These are phyloP conservation scores for Lasioglossum calceatum DNA, from an alignment of 2,888 invertebrate species.

Conservation along the genomic window DNA sequence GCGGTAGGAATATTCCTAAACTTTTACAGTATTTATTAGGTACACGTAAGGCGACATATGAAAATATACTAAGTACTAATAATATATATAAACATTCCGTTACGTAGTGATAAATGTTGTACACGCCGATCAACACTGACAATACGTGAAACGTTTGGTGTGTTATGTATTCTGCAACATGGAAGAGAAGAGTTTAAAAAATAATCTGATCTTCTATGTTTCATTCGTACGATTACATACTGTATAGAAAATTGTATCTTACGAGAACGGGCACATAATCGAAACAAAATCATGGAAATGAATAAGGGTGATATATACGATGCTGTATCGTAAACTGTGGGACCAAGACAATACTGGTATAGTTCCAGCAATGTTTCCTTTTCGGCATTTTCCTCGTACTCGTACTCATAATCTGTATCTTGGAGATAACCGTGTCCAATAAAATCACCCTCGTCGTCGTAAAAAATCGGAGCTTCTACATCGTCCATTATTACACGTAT, in stretches of 20 bases:
- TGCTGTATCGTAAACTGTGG: constrained; percentile 78
- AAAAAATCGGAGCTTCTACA: constrained; percentile 64
- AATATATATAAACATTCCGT: constrained; percentile 78
- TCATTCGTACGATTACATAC: not conserved
- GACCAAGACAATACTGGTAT: constrained; percentile 78
- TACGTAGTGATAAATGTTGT: constrained; percentile 78
- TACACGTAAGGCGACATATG: constrained; percentile 74
- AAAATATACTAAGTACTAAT: constrained; percentile 72
- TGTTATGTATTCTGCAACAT: constrained; percentile 70
- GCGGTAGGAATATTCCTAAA: constrained; percentile 76
- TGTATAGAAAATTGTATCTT: constrained; percentile 55
- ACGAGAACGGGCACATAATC: constrained; percentile 76
- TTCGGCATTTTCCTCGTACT: constrained; percentile 69
- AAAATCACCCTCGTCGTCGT: constrained; percentile 76
- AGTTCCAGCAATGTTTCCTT: constrained; percentile 76
- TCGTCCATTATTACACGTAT: constrained; percentile 63
- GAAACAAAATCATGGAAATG: constrained; percentile 74
- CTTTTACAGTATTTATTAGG: constrained; percentile 71
- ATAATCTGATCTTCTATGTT: not conserved
- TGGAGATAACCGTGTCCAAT: constrained; percentile 72
- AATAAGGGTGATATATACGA: constrained; percentile 78
- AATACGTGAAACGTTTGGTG: constrained; percentile 71
- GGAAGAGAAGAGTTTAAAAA: constrained; percentile 15
- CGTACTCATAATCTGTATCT: constrained; percentile 79
- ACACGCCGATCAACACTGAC: constrained; percentile 77